Evolutionary conservation across 1,140 invertebrate genomes (phyloP).

Genomic region (Drosophila obscura): DNA sequence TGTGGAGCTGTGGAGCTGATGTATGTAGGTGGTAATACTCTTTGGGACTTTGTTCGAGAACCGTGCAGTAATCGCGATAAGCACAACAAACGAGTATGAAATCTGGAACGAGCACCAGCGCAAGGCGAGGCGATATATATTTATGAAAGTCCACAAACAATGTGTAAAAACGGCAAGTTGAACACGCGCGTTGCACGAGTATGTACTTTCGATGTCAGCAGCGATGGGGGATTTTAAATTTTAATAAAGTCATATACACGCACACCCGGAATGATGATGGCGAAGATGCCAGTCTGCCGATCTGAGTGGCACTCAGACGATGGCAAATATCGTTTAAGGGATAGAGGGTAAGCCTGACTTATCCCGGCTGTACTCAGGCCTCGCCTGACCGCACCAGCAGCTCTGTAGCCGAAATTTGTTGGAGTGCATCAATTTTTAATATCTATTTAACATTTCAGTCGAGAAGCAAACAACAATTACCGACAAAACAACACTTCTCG

Average conservation of each 20-base stretch:
- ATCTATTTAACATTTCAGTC: conserved; percentile 77
- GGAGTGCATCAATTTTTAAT: conserved; percentile 68
- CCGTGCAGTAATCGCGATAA: conserved; percentile 57
- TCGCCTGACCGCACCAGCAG: not conserved
- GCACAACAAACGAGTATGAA: conserved; percentile 42
- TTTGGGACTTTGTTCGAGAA: not conserved
- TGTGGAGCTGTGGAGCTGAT: conserved; percentile 9
- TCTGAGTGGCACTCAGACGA: not conserved
- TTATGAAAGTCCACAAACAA: conserved; percentile 70
- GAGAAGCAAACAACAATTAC: not conserved
- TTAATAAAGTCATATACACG: conserved; percentile 79
- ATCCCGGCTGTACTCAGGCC: conserved; percentile 3
- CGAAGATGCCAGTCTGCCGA: conserved; percentile 21
- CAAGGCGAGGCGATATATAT: conserved; percentile 39
- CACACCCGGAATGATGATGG: conserved; percentile 45
- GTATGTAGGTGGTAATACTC: conserved; percentile 2
- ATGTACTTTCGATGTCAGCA: conserved; percentile 42
- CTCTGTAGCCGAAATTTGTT: conserved; percentile 14
- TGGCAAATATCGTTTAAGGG: too few relatives aligned
- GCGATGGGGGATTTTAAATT: conserved; percentile 58
- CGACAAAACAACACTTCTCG: conserved; percentile 13
- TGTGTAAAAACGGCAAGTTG: conserved; percentile 55
- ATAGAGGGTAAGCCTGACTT: conserved; percentile 16
- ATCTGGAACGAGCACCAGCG: conserved; percentile 18
- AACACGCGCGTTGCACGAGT: conserved; percentile 49